Percentiles rank a stretch among this genome's conserved stretches.
Evolutionary conservation across 2,113 vertebrate species (phyloP).

Genomic region (Sapayoa aenigma): DNA sequence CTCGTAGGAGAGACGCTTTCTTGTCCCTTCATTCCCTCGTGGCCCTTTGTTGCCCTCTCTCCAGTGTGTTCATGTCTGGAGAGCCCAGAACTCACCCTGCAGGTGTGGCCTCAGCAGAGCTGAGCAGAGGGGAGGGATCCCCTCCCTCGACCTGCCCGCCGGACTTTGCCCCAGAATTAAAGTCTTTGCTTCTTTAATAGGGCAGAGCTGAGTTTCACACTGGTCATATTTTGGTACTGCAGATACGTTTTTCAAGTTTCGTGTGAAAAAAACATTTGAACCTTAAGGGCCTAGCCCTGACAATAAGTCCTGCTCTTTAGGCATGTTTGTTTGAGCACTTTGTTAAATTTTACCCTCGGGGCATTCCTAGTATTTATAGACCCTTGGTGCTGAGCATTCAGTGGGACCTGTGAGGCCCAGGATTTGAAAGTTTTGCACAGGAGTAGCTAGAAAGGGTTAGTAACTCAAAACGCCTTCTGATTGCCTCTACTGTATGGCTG

Average conservation of each 20-base stretch:
- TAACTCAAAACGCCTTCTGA: not conserved
- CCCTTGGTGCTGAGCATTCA: not conserved
- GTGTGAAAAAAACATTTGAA: not conserved
- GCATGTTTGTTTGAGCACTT: not conserved
- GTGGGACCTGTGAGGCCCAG: not conserved
- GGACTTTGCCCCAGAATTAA: not conserved
- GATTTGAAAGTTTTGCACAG: not conserved
- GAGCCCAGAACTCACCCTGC: not conserved
- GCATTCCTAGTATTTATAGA: not conserved
- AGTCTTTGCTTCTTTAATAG: not conserved
- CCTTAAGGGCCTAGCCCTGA: not conserved
- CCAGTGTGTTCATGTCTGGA: fast-evolving
- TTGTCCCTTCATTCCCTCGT: not conserved
- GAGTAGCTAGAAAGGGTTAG: not conserved
- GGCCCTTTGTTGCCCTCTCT: not conserved
- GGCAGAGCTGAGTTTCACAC: not conserved
- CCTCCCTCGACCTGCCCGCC: not conserved
- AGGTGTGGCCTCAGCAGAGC: not conserved
- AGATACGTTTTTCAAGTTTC: not conserved
- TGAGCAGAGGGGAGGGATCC: not conserved
- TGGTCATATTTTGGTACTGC: not conserved
- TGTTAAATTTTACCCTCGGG: not conserved
- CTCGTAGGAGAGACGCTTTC: not conserved
- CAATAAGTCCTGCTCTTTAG: not conserved
- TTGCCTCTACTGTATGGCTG: not conserved